These are phyloP conservation scores for Zosterops borbonicus DNA, from an alignment of 2,113 vertebrate species.

Conservation along the genomic window DNA sequence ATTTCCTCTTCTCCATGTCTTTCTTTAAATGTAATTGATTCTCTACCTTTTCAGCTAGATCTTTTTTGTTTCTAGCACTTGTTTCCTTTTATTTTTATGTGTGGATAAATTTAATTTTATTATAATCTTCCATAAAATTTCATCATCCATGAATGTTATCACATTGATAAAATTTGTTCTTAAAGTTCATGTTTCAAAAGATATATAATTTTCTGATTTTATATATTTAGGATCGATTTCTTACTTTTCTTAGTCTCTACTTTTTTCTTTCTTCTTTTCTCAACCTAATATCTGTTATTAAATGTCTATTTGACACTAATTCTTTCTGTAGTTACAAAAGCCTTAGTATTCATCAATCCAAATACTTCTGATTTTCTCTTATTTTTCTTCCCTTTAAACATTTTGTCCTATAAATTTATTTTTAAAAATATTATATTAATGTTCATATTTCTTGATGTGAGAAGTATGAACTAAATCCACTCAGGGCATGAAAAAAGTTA, in stretches of 20 bases:
- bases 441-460: not conserved
- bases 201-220: not conserved
- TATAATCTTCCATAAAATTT: not conserved
- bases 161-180: not conserved
- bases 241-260: not conserved
- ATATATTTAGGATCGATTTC: not conserved
- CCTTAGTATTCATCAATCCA: not conserved
- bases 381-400: not conserved
- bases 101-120: not conserved
- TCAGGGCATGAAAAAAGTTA: not conserved
- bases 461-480: not conserved
- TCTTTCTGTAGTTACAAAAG: not conserved
- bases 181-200: not conserved
- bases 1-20: not conserved
- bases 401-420: not conserved
- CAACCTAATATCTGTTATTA: not conserved
- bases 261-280: not conserved
- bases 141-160: not conserved
- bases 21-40: not conserved
- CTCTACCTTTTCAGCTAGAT: not conserved
- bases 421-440: not conserved
- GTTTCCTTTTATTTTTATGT: not conserved
- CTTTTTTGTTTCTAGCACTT: not conserved
- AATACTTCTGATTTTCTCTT: not conserved
- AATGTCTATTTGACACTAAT: not conserved